These are phyloP conservation scores for Crenichthys baileyi DNA, from an alignment of 2,797 vertebrate genomes.

Conservation along the genomic window DNA sequence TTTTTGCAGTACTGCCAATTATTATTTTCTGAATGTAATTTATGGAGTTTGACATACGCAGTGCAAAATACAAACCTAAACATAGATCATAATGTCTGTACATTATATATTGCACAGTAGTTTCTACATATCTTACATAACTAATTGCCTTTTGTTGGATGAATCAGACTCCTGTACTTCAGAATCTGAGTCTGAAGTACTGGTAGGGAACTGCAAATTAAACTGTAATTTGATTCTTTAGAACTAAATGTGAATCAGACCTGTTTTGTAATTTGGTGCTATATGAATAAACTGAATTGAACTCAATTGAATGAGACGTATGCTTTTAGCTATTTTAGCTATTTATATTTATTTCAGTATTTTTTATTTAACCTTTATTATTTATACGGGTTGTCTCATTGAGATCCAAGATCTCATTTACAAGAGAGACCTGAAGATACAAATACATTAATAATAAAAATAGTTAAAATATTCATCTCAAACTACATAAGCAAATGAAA, in stretches of 20 bases:
- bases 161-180: no score
- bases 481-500: no score
- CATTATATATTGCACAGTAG: background rate
- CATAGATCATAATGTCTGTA: background rate
- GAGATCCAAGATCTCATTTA: no score
- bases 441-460: no score
- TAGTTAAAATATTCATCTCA: no score
- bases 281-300: background rate
- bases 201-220: background rate
- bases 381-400: no score
- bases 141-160: background rate
- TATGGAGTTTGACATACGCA: background rate
- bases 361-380: no score
- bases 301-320: background rate
- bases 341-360: background rate
- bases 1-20: constrained; percentile 2
- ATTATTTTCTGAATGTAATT: constrained; percentile 10
- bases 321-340: background rate
- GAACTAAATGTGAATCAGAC: no score
- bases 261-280: background rate
- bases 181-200: background rate
- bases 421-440: no score
- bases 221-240: no score
- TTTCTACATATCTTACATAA: background rate
- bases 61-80: background rate